A percentile compares a stretch with the other conserved stretches of the same genome.
Evolutionary conservation across 2,113 vertebrate species (phyloP).

Genomic region (Isurus oxyrinchus): DNA sequence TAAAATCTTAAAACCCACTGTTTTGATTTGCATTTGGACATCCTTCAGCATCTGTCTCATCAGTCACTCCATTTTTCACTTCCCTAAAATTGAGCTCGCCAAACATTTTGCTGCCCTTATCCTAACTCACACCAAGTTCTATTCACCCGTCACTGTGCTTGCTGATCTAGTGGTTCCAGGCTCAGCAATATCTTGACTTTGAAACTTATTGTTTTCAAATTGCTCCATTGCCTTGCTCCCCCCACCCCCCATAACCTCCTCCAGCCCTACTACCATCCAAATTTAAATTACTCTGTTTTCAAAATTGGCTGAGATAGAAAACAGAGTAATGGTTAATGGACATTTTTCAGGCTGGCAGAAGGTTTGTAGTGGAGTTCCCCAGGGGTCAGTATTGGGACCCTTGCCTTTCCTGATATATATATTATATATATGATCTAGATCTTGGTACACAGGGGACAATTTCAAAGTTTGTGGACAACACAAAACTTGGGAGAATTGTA

Average conservation of each 20-base stretch:
- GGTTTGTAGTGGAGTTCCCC: too few relatives aligned
- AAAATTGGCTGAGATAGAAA: too few relatives aligned
- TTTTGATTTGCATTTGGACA: not conserved
- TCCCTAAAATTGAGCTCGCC: not conserved
- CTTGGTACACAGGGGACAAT: too few relatives aligned
- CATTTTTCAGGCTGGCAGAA: too few relatives aligned
- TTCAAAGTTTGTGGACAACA: too few relatives aligned
- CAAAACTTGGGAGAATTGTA: too few relatives aligned
- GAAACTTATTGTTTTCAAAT: not conserved
- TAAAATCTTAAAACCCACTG: not conserved
- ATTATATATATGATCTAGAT: too few relatives aligned
- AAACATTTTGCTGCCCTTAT: not conserved
- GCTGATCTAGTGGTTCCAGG: not conserved
- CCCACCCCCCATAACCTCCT: not conserved
- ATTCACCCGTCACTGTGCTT: not conserved
- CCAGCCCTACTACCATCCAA: too few relatives aligned
- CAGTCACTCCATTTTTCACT: not conserved
- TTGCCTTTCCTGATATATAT: too few relatives aligned
- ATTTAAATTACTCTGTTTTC: too few relatives aligned
- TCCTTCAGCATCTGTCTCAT: not conserved
- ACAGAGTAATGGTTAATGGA: too few relatives aligned
- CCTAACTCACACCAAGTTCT: not conserved
- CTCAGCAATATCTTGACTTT: not conserved
- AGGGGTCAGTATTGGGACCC: too few relatives aligned
- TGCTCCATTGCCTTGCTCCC: not conserved